phyloP scores from a whole-genome alignment of 1,140 invertebrate species.

The Rhyacophila brunnea region DNA sequence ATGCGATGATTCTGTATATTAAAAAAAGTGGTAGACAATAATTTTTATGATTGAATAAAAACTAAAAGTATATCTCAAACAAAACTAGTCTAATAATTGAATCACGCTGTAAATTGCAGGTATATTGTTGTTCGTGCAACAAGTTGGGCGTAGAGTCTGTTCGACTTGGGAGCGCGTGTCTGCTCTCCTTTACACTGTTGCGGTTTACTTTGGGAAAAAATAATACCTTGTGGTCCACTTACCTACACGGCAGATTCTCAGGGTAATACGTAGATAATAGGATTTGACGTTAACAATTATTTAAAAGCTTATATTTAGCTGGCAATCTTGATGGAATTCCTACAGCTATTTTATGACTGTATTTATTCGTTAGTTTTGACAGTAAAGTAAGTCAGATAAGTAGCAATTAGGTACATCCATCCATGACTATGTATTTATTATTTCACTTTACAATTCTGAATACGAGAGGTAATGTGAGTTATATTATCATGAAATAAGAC shows the following conservation, averaged over 20 bases:
- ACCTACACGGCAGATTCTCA: background rate
- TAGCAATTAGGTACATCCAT: no score
- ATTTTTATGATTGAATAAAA: background rate
- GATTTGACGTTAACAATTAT: background rate
- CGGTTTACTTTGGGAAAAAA: conserved; percentile 1
- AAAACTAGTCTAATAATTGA: no score
- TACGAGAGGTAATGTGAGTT: no score
- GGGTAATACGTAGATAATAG: background rate
- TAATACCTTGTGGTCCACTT: background rate
- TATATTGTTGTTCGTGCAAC: no score
- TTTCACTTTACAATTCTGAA: no score
- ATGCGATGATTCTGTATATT: no score
- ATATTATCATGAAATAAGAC: no score
- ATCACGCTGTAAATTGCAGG: background rate
- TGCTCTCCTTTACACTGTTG: background rate
- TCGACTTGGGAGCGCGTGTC: background rate
- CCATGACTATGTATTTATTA: no score
- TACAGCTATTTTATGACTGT: no score
- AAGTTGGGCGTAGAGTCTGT: background rate
- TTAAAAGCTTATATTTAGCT: background rate
- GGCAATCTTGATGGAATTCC: background rate
- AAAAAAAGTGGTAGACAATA: background rate
- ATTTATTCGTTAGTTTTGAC: no score
- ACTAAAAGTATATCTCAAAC: no score
- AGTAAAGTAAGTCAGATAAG: no score